Percentiles rank a stretch among this genome's conserved stretches.
phyloP scores from a whole-genome alignment of 2,888 invertebrate species.

The Plagodis pulveraria region DNA sequence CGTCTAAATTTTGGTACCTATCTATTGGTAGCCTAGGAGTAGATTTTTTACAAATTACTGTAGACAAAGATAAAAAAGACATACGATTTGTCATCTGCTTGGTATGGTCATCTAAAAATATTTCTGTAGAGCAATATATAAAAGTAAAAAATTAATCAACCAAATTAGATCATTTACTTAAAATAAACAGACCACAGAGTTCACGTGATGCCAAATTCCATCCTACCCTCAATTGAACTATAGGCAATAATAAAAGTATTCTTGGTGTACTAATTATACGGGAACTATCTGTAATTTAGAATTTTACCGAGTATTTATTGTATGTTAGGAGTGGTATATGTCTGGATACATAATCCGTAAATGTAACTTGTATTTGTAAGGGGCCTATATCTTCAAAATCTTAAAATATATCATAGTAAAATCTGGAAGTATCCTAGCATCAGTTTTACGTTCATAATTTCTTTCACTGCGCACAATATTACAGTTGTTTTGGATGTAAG shows the following conservation, averaged over 20 bases:
- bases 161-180: conserved; percentile 11
- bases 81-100: too few relatives aligned
- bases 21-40: conserved; percentile 26
- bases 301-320: conserved; percentile 31
- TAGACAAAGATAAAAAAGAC: background rate
- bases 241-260: conserved; percentile 4
- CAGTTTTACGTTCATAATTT: conserved; percentile 38
- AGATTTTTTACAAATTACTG: conserved; percentile 25
- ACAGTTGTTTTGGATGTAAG: conserved; percentile 39
- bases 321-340: conserved; percentile 36
- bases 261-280: conserved; percentile 25
- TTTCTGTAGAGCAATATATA: too few relatives aligned
- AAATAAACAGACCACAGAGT: conserved; percentile 6
- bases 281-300: conserved; percentile 30
- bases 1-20: conserved; percentile 30
- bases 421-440: conserved; percentile 4
- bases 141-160: background rate
- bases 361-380: conserved; percentile 15
- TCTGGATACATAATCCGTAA: conserved; percentile 29
- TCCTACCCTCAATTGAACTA: conserved; percentile 30
- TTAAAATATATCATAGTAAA: conserved; percentile 15
- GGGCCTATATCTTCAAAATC: conserved; percentile 17
- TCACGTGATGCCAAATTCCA: conserved; percentile 22
- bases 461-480: conserved; percentile 55
- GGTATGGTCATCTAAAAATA: too few relatives aligned